phyloP scores from a whole-genome alignment of 2,113 vertebrate genomes.

The Cheirogaleus medius region DNA sequence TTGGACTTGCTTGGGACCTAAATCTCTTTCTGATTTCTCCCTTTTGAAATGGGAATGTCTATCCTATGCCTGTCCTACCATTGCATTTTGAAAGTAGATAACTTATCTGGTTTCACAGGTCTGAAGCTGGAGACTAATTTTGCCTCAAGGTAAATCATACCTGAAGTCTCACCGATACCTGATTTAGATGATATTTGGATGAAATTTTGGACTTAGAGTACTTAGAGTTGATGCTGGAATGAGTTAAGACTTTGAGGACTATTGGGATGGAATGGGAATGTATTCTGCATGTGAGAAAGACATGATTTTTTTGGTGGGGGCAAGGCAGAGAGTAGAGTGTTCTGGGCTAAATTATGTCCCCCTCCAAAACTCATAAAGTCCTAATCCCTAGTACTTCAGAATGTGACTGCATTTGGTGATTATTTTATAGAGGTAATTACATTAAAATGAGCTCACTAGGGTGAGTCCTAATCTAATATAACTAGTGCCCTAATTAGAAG shows the following conservation, averaged over 20 bases:
- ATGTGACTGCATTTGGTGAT: neutral
- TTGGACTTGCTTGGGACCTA: neutral
- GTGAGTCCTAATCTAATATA: fast-evolving
- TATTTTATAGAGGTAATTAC: neutral
- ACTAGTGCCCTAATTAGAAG: neutral
- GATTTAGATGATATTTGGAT: neutral
- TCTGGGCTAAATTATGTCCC: neutral
- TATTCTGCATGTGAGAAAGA: neutral
- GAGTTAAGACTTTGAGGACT: neutral
- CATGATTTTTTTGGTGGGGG: neutral
- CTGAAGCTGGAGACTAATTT: neutral
- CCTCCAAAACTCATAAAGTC: neutral
- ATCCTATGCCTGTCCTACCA: neutral
- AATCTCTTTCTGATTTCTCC: neutral
- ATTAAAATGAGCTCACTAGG: neutral
- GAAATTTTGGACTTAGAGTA: neutral
- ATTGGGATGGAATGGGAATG: neutral
- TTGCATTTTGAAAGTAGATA: neutral
- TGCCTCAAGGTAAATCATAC: neutral
- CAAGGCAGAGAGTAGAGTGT: neutral
- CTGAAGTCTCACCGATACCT: neutral
- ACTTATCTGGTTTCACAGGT: neutral
- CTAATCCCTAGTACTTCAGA: neutral
- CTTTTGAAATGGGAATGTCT: neutral
- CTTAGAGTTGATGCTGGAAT: neutral